A percentile compares a stretch with the other conserved stretches of the same genome.
Conservation (phyloP, 2,888 invertebrate genomes). For the Papilio protenor region DNA sequence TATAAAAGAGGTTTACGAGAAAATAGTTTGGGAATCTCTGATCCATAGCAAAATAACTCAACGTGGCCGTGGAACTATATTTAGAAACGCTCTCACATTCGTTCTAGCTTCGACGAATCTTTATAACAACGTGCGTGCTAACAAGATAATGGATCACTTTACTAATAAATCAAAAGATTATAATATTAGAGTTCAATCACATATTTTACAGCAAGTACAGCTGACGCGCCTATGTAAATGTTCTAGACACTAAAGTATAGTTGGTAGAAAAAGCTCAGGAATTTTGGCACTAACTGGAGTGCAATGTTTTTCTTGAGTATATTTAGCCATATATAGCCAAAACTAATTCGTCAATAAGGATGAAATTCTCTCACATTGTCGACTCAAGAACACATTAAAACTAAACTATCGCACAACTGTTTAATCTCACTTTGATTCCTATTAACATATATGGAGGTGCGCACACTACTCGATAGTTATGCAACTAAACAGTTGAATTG, state of each 20-base stretch:
- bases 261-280: background rate
- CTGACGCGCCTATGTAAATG: background rate
- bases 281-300: background rate
- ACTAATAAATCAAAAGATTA: background rate
- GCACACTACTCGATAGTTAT: too few species aligned
- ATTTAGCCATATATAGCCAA: background rate
- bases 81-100: conserved; percentile 22
- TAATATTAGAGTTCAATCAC: background rate
- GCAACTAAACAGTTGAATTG: too few species aligned
- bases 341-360: background rate
- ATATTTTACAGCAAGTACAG: background rate
- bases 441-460: too few species aligned
- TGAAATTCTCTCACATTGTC: background rate
- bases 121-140: conserved; percentile 24
- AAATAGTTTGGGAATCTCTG: background rate
- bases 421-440: too few species aligned
- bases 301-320: background rate
- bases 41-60: conserved; percentile 1
- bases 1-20: background rate
- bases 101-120: conserved; percentile 1
- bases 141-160: background rate
- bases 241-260: background rate
- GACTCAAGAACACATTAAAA: background rate
- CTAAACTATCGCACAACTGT: too few species aligned
- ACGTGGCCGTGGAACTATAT: conserved; percentile 32